Conservation (phyloP, 2,113 vertebrate species). For the Atrichornis clamosus region DNA sequence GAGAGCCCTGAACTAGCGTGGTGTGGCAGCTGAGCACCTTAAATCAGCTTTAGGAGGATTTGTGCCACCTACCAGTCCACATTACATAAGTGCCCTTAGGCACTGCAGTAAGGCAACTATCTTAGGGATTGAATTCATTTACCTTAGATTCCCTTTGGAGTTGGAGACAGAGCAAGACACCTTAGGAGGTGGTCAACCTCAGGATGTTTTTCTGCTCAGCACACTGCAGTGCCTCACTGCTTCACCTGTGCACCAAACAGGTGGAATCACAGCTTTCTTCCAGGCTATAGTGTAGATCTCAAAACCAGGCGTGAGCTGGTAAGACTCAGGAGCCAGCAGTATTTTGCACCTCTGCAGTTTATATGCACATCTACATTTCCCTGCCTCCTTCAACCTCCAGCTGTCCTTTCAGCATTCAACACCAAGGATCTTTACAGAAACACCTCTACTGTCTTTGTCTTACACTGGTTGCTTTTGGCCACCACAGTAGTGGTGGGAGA, state of each 20-base stretch:
- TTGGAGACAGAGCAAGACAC: not conserved
- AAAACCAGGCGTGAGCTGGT: not conserved
- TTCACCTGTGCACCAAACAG: not conserved
- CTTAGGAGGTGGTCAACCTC: not conserved
- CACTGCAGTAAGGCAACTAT: not conserved
- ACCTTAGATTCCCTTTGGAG: not conserved
- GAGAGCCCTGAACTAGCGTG: not conserved
- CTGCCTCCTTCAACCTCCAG: not conserved
- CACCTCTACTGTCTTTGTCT: not conserved
- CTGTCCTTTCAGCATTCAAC: not conserved
- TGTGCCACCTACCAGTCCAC: not conserved
- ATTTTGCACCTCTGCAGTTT: not conserved
- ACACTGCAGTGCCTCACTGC: fast-evolving
- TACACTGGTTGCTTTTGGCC: not conserved
- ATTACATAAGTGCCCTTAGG: not conserved
- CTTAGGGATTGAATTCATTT: not conserved
- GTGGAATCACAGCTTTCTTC: not conserved
- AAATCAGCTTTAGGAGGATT: not conserved
- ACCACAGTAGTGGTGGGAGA: not conserved
- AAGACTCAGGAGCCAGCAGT: not conserved
- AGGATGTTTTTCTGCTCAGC: not conserved
- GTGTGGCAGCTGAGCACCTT: not conserved
- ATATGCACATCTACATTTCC: not conserved
- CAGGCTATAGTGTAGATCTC: not conserved
- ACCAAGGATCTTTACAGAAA: not conserved